Conservation (phyloP, 2,113 vertebrate genomes). For the Otis tarda region DNA sequence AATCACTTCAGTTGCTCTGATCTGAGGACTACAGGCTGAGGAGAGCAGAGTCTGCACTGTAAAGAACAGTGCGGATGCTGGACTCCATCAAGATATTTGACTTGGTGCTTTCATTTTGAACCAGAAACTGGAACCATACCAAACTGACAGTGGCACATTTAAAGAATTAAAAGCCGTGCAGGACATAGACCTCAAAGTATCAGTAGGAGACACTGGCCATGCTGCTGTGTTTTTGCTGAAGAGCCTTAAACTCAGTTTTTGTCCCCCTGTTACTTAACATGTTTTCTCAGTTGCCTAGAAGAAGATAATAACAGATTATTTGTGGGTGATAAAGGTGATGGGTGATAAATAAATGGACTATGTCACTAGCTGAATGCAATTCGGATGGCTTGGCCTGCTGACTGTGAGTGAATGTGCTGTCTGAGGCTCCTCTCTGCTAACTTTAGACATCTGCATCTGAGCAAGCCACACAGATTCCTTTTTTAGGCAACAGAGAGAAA, state of each 20-base stretch:
- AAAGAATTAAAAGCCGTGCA: background rate
- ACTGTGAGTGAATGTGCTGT: background rate
- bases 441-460: slow-evolving; percentile 25
- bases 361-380: background rate
- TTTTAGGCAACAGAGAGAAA: slow-evolving; percentile 15
- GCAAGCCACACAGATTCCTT: background rate
- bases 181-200: background rate
- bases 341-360: background rate
- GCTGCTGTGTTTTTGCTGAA: background rate
- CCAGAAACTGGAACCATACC: background rate
- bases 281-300: background rate
- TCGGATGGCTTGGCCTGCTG: background rate
- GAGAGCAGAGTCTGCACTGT: background rate
- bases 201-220: background rate
- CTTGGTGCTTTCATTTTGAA: background rate
- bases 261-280: background rate
- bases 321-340: background rate
- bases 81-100: background rate
- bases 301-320: background rate
- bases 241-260: background rate
- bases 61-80: background rate
- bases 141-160: background rate
- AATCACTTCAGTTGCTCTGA: background rate
- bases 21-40: background rate
- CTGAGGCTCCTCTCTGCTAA: background rate